Conservation (phyloP, 2,113 vertebrate genomes). For the Oryzias woworae region DNA sequence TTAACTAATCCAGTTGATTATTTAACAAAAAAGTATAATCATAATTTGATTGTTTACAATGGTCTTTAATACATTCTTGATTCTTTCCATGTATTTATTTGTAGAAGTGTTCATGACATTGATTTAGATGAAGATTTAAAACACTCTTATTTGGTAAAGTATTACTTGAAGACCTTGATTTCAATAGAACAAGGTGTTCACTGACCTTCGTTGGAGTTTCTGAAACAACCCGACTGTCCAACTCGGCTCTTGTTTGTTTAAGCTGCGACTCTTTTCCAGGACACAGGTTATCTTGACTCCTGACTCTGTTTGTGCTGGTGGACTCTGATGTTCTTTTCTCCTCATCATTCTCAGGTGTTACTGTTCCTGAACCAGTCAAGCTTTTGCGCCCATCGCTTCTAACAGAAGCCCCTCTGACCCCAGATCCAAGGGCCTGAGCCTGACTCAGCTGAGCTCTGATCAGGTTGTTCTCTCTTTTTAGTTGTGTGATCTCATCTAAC, state of each 20-base stretch:
- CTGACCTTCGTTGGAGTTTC: too few relatives aligned
- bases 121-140: too few relatives aligned
- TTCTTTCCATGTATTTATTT: too few relatives aligned
- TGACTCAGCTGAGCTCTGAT: constrained; percentile 80
- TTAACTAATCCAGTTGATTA: too few relatives aligned
- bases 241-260: constrained; percentile 45
- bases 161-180: too few relatives aligned
- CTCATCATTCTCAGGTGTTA: constrained; percentile 24
- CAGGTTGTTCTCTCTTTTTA: constrained; percentile 82
- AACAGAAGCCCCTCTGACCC: not conserved
- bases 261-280: constrained; percentile 10
- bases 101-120: too few relatives aligned
- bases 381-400: constrained; percentile 9
- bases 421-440: constrained; percentile 25
- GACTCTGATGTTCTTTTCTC: constrained; percentile 24
- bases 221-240: not conserved
- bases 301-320: constrained; percentile 26
- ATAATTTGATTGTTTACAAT: too few relatives aligned
- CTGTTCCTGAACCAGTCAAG: constrained; percentile 23
- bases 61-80: too few relatives aligned
- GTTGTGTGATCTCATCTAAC: constrained; percentile 78
- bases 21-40: too few relatives aligned
- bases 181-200: too few relatives aligned
- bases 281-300: constrained; percentile 6
- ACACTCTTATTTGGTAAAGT: too few relatives aligned